Evolutionary conservation across 2,113 vertebrate species (phyloP).

Genomic region (Pedionomus torquatus): DNA sequence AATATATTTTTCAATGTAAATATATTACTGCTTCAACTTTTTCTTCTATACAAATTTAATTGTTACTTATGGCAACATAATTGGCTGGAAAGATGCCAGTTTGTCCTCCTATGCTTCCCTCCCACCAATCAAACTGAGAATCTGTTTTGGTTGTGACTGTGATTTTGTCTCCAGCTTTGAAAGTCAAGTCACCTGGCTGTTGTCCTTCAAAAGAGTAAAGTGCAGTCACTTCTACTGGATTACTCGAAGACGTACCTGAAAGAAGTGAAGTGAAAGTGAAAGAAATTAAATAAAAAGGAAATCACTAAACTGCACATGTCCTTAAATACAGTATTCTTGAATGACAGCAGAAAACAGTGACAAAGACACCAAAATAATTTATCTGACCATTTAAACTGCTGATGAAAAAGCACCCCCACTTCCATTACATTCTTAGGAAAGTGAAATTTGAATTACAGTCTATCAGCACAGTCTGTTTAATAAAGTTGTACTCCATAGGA

Average conservation of each 20-base stretch:
- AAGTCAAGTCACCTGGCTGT: conserved; percentile 90
- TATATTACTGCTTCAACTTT: neutral
- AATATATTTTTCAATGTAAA: neutral
- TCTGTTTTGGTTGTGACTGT: conserved; percentile 86
- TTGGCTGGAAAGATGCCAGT: conserved; percentile 98
- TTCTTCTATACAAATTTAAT: neutral
- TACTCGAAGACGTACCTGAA: conserved; percentile 55
- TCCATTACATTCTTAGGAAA: neutral
- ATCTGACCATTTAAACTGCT: neutral
- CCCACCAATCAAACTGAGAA: conserved; percentile 97
- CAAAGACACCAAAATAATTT: neutral
- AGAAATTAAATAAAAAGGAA: neutral
- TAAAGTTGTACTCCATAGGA: neutral
- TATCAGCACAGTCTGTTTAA: neutral
- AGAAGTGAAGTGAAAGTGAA: too few species aligned
- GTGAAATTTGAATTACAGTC: neutral
- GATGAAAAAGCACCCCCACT: neutral
- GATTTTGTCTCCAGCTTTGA: conserved; percentile 88
- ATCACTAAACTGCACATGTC: neutral
- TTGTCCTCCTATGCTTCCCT: conserved; percentile 82
- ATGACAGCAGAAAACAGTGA: neutral
- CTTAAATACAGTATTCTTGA: neutral
- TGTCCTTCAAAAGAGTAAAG: conserved; percentile 86
- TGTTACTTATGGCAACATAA: conserved; percentile 82
- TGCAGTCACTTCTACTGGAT: conserved; percentile 78